phyloP scores from a whole-genome alignment of 2,113 vertebrate species.

The Romanogobio albipinnatus region DNA sequence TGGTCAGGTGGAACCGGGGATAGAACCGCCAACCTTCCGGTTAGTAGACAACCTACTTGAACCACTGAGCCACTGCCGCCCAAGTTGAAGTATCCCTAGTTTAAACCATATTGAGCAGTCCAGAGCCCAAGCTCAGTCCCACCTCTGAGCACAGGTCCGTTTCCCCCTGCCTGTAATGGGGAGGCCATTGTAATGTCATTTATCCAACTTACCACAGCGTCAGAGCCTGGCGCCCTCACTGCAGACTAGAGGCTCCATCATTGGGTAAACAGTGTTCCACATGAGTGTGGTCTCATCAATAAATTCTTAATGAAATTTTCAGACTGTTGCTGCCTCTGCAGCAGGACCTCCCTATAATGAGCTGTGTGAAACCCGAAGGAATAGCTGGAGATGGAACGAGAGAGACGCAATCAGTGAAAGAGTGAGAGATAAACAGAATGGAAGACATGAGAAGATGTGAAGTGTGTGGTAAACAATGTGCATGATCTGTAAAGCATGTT shows the following conservation, averaged over 20 bases:
- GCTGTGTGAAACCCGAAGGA: slow-evolving; percentile 24
- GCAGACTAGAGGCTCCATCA: slow-evolving; percentile 41
- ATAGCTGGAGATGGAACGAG: not conserved
- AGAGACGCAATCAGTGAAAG: slow-evolving; percentile 9
- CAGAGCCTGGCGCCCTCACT: slow-evolving; percentile 35
- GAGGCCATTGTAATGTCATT: slow-evolving; percentile 52
- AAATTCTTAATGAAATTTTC: slow-evolving; percentile 58
- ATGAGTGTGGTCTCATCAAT: slow-evolving; percentile 61
- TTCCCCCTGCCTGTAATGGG: slow-evolving; percentile 33
- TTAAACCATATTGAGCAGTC: slow-evolving; percentile 7
- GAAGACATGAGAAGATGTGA: slow-evolving; percentile 16
- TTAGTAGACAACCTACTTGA: no score
- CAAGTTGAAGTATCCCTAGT: slow-evolving; percentile 3
- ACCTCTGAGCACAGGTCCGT: not conserved
- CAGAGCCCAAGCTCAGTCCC: not conserved
- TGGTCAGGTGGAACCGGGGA: no score
- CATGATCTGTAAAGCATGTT: not conserved
- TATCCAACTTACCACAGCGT: slow-evolving; percentile 58
- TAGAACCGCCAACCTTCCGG: no score
- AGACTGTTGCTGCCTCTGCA: slow-evolving; percentile 45
- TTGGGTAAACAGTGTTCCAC: slow-evolving; percentile 63
- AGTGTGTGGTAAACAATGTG: slow-evolving; percentile 25
- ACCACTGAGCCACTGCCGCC: no score
- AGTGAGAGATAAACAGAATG: not conserved
- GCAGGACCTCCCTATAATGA: slow-evolving; percentile 37